These are phyloP conservation scores for Xylocampa areola DNA, from an alignment of 2,888 invertebrate genomes.

Conservation along the genomic window DNA sequence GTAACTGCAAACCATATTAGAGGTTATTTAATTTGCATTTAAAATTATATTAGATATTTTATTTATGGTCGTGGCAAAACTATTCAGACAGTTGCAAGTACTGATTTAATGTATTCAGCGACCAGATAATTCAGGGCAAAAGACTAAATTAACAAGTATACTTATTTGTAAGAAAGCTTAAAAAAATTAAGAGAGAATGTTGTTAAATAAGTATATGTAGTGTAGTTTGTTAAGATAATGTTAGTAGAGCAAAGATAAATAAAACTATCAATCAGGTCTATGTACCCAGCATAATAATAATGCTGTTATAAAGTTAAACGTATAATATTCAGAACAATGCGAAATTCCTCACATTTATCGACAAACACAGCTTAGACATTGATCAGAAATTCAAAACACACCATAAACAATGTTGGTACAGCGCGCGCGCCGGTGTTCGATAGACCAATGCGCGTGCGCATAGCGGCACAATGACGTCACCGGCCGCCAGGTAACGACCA, in stretches of 20 bases:
- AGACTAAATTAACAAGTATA: too few species aligned
- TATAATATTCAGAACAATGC: conserved; percentile 18
- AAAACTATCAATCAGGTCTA: conserved; percentile 13
- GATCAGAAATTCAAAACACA: conserved; percentile 52
- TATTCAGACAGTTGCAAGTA: not conserved
- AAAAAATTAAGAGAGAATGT: conserved; percentile 6
- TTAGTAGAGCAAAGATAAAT: conserved; percentile 4
- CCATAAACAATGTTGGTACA: conserved; percentile 43
- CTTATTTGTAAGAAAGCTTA: too few species aligned
- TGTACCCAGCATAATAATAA: not conserved
- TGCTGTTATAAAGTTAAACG: conserved; percentile 2
- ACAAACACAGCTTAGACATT: conserved; percentile 39
- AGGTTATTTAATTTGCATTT: conserved; percentile 31
- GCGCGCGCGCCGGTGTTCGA: conserved; percentile 20
- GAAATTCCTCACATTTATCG: conserved; percentile 24
- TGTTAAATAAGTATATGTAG: too few species aligned
- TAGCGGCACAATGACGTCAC: conserved; percentile 77
- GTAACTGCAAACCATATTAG: conserved; percentile 43
- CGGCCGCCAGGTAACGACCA: conserved; percentile 42
- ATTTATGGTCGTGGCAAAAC: conserved; percentile 3
- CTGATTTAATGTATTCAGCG: too few species aligned
- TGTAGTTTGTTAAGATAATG: conserved; percentile 2
- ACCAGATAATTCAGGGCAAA: too few species aligned
- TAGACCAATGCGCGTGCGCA: conserved; percentile 67
- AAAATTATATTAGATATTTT: conserved; percentile 10